Base-by-base conservation (phyloP, 2,113 vertebrate genomes). In the Hippocampus comes region DNA sequence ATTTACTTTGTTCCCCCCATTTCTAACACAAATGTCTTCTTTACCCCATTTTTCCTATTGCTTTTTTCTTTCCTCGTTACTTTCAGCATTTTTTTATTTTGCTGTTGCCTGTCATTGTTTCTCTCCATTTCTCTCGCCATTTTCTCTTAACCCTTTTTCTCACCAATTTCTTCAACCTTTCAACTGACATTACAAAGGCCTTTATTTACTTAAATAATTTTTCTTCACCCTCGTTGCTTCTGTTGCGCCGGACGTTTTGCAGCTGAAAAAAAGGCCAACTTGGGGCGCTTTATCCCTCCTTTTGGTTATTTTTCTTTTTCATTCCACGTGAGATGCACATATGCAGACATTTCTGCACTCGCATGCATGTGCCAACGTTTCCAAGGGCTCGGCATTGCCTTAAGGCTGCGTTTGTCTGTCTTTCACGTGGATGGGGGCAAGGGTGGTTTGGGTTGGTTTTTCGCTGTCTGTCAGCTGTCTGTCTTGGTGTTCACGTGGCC, bases 361-460 rank as follows among this genome's bases (percentile, higher is more conserved):
- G 76, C 85, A 78, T 90, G 89, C 88, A 89, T 90, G 86, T 85
- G 84, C 89, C 87, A 87, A 87, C 80, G 77, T 90, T 77, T 87
- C 84, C 82, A 93, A 93, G 93, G 93, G 93, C 93, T 93, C 91
- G 83, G 85, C 89, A 83, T 91, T 83, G 87, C 89, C 86, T 86
- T 88, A 88, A 89, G 87, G 83, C 79, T 49, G 80, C 81, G 80
- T 86, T 69, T 67, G 74, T 82, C 77, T 79, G 70, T 82, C 27
- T 57, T 48, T 70, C n/a, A 56, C 53, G 8, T 23, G 53, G 21
- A 56, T n/a, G 21, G 7, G n/a, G 76, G 73, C 61, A 55, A 72
- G 73, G 27, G 70, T 48, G 70, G 38, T 34, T n/a, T 48, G 70
- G 38, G 23, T n/a, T 48, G 41, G n/a, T 57, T 60, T 38, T 55